phyloP scores from a whole-genome alignment of 2,113 vertebrate genomes.

The Perca fluviatilis region DNA sequence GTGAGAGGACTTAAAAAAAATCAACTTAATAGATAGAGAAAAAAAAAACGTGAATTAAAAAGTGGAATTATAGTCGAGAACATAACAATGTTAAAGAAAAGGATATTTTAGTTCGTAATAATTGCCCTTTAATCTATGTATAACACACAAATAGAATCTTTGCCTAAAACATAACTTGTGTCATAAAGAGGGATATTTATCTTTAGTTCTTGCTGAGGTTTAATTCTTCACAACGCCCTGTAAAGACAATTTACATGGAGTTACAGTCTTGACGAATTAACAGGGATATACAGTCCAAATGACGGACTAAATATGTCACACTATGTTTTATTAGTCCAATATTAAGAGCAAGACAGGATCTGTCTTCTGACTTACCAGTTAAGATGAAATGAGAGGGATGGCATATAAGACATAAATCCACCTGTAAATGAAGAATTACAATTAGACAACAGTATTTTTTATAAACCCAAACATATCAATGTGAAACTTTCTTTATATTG shows the following conservation, averaged over 20 bases:
- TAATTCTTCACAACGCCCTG: background rate
- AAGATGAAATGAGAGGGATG: slow-evolving; percentile 1
- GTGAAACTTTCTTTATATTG: slow-evolving; percentile 1
- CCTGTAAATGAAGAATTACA: slow-evolving; percentile 25
- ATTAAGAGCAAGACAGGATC: background rate
- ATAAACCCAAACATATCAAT: background rate
- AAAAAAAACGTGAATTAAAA: background rate
- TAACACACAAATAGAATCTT: background rate
- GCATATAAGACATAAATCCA: background rate
- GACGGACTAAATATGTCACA: background rate
- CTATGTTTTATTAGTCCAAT: background rate
- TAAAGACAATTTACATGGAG: background rate
- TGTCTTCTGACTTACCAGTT: slow-evolving; percentile 28
- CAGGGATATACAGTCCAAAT: background rate
- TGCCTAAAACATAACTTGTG: background rate
- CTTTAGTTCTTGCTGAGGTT: background rate
- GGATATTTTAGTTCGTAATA: background rate
- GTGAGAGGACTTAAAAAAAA: slow-evolving; percentile 12
- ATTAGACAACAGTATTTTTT: background rate
- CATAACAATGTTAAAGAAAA: background rate
- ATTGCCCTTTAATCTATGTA: background rate
- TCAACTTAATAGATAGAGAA: background rate
- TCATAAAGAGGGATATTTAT: background rate
- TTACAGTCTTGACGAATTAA: background rate
- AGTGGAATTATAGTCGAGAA: background rate